Evolutionary conservation across 2,113 vertebrate genomes (phyloP).

Genomic region (Edolisoma coerulescens): DNA sequence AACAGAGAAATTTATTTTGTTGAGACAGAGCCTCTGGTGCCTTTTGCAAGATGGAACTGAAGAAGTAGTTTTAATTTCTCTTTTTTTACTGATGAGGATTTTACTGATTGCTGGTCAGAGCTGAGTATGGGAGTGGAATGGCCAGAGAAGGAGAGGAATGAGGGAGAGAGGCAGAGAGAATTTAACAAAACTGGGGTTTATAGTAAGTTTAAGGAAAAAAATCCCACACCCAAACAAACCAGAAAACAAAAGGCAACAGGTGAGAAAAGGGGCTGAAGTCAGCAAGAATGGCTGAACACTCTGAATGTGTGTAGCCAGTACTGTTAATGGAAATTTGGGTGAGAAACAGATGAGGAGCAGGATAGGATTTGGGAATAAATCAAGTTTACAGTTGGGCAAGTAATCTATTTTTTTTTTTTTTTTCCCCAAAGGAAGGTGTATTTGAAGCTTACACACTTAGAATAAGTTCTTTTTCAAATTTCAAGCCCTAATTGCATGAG

Average conservation of each 20-base stretch:
- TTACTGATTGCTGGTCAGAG: not conserved
- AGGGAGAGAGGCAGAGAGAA: not conserved
- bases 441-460: not conserved
- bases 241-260: not conserved
- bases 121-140: not conserved
- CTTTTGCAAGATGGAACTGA: not conserved
- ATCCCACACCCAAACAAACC: not conserved
- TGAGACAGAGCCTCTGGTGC: not conserved
- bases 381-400: not conserved
- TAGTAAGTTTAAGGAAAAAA: not conserved
- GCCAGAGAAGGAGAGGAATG: not conserved
- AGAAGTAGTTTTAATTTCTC: not conserved
- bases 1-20: not conserved
- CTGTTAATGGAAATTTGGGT: not conserved
- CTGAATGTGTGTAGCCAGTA: not conserved
- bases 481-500: not conserved
- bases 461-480: not conserved
- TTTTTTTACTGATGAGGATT: not conserved
- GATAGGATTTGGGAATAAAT: not conserved
- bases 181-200: not conserved
- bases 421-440: not conserved
- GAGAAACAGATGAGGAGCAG: not conserved
- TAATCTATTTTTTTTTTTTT: not conserved
- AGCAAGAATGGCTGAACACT: not conserved
- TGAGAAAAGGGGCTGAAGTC: not conserved